Conservation (phyloP, 64 coral and sea anemone species). For the Anthopleura sola region DNA sequence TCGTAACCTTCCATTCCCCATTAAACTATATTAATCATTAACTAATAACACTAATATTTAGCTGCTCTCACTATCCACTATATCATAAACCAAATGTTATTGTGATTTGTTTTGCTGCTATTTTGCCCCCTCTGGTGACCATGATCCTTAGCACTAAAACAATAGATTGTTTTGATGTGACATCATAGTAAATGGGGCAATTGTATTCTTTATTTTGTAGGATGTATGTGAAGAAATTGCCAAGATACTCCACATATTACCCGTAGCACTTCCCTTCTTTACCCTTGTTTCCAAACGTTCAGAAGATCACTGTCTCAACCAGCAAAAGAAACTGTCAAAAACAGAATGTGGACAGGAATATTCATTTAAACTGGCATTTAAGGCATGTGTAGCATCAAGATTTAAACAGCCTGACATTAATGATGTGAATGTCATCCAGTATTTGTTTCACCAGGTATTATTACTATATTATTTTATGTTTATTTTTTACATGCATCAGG, state of each 20-base stretch:
- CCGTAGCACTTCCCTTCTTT: conserved; percentile 66
- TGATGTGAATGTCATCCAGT: conserved; percentile 57
- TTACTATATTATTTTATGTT: neutral
- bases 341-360: conserved; percentile 66
- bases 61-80: too few species aligned
- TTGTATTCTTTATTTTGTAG: conserved; percentile 33
- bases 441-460: conserved; percentile 85
- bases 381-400: conserved; percentile 57
- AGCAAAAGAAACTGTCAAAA: conserved; percentile 50
- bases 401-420: conserved; percentile 37
- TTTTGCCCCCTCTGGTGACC: too few species aligned
- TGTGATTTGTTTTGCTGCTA: too few species aligned
- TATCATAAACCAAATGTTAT: too few species aligned
- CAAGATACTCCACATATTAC: conserved; percentile 47
- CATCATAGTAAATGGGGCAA: too few species aligned
- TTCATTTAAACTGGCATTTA: conserved; percentile 63
- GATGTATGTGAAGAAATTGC: conserved; percentile 74
- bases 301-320: conserved; percentile 38
- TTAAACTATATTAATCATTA: too few species aligned
- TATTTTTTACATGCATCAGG: too few species aligned
- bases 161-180: too few species aligned
- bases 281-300: conserved; percentile 64
- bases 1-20: too few species aligned
- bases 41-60: too few species aligned
- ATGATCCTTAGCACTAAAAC: too few species aligned